Conservation (phyloP, 2,888 invertebrate genomes). For the Mesoligia furuncula region DNA sequence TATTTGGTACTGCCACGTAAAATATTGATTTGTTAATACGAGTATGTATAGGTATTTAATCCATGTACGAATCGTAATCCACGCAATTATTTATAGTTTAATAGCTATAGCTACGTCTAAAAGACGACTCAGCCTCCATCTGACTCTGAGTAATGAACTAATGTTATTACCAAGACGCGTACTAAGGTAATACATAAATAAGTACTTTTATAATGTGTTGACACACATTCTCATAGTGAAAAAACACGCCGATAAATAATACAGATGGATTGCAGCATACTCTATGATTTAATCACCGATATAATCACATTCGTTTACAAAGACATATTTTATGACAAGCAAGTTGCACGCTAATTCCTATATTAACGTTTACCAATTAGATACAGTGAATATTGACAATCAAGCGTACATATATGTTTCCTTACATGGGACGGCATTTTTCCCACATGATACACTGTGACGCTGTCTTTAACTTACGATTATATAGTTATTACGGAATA, state of each 20-base stretch:
- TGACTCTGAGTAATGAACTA: conserved; percentile 49
- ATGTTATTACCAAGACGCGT: conserved; percentile 29
- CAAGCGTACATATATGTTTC: conserved; percentile 64
- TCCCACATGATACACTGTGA: conserved; percentile 75
- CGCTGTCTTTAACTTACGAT: conserved; percentile 67
- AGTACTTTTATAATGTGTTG: conserved; percentile 37
- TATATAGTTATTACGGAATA: conserved; percentile 66
- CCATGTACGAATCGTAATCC: conserved; percentile 24
- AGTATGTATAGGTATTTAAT: conserved; percentile 7
- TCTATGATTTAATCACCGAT: conserved; percentile 56
- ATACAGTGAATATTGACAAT: conserved; percentile 62
- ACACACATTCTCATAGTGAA: conserved; percentile 33
- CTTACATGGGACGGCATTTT: conserved; percentile 72
- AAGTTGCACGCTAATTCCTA: conserved; percentile 65
- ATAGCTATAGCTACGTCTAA: conserved; percentile 10
- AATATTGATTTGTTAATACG: conserved; percentile 17
- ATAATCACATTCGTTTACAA: conserved; percentile 53
- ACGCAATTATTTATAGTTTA: conserved; percentile 27
- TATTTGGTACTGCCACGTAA: neutral
- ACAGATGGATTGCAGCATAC: conserved; percentile 44
- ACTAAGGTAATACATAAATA: conserved; percentile 36
- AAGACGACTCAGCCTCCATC: conserved; percentile 19
- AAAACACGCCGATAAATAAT: conserved; percentile 34
- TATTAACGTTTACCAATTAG: conserved; percentile 65
- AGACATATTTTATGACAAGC: conserved; percentile 66